Conservation (phyloP, 2,888 invertebrate genomes). For the Dione vanillae region DNA sequence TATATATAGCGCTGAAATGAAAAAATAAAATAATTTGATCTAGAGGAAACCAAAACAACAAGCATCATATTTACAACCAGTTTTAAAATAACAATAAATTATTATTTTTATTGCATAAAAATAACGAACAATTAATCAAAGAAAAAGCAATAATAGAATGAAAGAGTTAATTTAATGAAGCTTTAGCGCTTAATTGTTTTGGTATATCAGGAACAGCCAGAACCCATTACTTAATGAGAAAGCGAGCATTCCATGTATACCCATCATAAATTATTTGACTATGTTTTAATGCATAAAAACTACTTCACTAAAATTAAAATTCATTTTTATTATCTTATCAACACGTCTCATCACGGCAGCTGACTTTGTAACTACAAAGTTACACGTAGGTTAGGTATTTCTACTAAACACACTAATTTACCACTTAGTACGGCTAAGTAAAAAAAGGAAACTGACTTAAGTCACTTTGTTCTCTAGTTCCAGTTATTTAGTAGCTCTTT, state of each 20-base stretch:
- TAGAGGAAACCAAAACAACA: too few species aligned
- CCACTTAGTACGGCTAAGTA: not conserved
- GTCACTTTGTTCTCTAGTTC: too few species aligned
- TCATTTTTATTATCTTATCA: constrained; percentile 2
- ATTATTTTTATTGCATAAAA: not conserved
- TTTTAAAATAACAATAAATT: too few species aligned
- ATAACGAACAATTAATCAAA: constrained; percentile 19
- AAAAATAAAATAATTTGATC: too few species aligned
- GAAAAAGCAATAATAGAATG: constrained; percentile 20
- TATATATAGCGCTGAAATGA: too few species aligned
- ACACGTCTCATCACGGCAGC: not conserved
- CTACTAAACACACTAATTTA: not conserved
- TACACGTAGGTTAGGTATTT: too few species aligned
- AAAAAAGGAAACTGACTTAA: too few species aligned
- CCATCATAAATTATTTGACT: constrained; percentile 20
- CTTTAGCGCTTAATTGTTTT: constrained; percentile 28
- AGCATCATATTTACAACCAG: too few species aligned
- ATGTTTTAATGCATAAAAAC: constrained; percentile 9
- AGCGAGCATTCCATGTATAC: constrained; percentile 26
- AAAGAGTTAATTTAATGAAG: constrained; percentile 28
- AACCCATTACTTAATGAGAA: constrained; percentile 35
- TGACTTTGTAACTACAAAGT: not conserved
- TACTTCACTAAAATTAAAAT: constrained; percentile 18
- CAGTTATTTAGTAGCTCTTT: too few species aligned
- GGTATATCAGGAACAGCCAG: constrained; percentile 23